Base-by-base conservation (phyloP, 2,888 invertebrate genomes). In the Serripes groenlandicus region DNA sequence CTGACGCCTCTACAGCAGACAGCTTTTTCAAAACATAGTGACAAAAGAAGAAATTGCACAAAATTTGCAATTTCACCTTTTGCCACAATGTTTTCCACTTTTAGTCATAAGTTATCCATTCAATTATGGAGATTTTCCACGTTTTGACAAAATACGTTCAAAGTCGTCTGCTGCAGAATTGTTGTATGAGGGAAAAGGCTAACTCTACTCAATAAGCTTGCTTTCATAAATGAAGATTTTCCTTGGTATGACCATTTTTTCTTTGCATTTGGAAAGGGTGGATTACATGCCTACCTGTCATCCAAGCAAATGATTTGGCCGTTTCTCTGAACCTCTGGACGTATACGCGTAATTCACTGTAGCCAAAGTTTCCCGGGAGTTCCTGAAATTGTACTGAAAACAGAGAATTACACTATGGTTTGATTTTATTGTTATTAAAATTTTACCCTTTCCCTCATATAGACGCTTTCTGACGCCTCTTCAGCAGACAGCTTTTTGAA, bases 291-390 rank as follows among this genome's bases (percentile, higher is more conserved):
- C 54, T 86, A 94, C 95, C 97, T 26, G 97, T 97, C 90, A 98
- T 95, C 98, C 98, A 98, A 0, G 97, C 98, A 95, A 98, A 97
- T 2, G 96, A 96, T 91, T 96, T 97, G 0, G 98, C 98, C 64
- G 96, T 95, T 80, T 96, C 96, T 90, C 96, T 95, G 78, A 96
- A 96, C 88, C 96, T 96, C 70, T 96, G 96, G 75, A 97, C 97
- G 95, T 96, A 97, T 92, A 98, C 97, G 89, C 97, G 97, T 75
- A 98, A 95, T 92, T 96, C 96, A 0, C 98, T 98, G 94, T 97
- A 97, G 75, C 96, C 96, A 70, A 97, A 95, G 37, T 96, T 96
- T 21, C 97, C 97, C 32, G 97, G 96, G 70, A 97, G 96, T 92
- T 97, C 97, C 88, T 97, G 96, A 90, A 96, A 71, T 35, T 71